Percentiles rank a stretch among this genome's conserved stretches.
phyloP scores from a whole-genome alignment of 2,888 invertebrate species.

The Eubasilissa splendida region DNA sequence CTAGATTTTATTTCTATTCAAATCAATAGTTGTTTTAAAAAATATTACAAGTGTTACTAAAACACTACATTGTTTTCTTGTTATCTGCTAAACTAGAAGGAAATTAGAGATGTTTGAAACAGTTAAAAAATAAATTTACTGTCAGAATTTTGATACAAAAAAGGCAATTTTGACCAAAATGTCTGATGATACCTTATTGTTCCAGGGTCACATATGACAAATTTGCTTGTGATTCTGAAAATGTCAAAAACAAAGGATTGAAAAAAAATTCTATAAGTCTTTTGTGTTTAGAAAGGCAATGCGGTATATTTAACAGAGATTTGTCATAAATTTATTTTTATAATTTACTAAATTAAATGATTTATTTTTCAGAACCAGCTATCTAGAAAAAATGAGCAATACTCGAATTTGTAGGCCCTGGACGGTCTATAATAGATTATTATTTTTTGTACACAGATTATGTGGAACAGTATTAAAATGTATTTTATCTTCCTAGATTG shows the following conservation, averaged over 20 bases:
- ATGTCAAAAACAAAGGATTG: not conserved
- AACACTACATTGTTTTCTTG: no score
- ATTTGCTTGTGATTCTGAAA: not conserved
- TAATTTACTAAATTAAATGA: not conserved
- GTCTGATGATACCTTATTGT: not conserved
- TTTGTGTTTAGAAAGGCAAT: no score
- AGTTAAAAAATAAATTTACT: no score
- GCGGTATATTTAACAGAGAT: not conserved
- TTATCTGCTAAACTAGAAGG: no score
- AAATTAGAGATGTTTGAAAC: no score
- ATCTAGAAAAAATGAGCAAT: conserved; percentile 1
- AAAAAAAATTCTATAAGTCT: not conserved
- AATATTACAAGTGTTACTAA: no score
- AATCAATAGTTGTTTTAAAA: no score
- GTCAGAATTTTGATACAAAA: no score
- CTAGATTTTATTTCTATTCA: no score
- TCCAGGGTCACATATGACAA: not conserved
- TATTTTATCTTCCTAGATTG: not conserved
- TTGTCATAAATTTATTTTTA: not conserved
- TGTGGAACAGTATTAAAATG: conserved; percentile 13
- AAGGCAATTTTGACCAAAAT: no score
- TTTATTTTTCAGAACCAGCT: conserved; percentile 22
- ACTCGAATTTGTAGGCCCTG: conserved; percentile 12
- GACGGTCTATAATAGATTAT: not conserved
- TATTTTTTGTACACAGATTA: not conserved